Evolutionary conservation across 35 echinoderm and acorn worm species (phyloP).

Genomic region (Holothuria glaberrima): DNA sequence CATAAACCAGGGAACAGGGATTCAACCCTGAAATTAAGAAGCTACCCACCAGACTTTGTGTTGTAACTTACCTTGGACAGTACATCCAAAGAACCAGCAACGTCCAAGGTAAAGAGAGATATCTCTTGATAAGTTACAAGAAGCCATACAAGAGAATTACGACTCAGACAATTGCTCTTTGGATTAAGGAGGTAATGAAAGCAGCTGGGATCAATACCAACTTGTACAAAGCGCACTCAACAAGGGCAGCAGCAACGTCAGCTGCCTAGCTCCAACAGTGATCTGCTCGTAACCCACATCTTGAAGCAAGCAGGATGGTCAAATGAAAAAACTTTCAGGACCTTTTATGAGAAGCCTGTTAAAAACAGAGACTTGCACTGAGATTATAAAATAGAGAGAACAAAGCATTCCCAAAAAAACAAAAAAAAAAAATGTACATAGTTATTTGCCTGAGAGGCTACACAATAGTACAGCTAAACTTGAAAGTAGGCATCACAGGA

Average conservation of each 20-base stretch:
- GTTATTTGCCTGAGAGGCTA: neutral
- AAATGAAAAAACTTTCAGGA: conserved; percentile 41
- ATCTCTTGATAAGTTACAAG: conserved; percentile 68
- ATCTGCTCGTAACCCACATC: conserved; percentile 39
- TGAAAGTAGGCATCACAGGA: neutral
- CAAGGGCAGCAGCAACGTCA: conserved; percentile 64
- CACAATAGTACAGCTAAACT: neutral
- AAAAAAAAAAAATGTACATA: neutral
- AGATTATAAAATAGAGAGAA: too few relatives aligned
- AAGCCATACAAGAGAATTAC: conserved; percentile 56
- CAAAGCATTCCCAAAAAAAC: neutral
- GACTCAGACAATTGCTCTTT: conserved; percentile 49
- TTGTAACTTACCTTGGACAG: conserved; percentile 51
- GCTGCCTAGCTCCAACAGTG: conserved; percentile 17
- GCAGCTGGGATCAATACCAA: conserved; percentile 56
- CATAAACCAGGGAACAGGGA: conserved; percentile 32
- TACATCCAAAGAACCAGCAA: conserved; percentile 63
- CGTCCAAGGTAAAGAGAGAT: conserved; percentile 21
- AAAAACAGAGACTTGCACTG: too few relatives aligned
- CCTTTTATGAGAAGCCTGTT: conserved; percentile 44
- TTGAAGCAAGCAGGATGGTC: conserved; percentile 59
- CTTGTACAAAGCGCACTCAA: conserved; percentile 59
- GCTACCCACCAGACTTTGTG: conserved; percentile 69
- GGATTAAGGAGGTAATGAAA: conserved; percentile 8
- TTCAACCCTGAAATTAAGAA: neutral